These are phyloP conservation scores for Epinotia brunnichana DNA, from an alignment of 2,888 invertebrate genomes.

Conservation along the genomic window DNA sequence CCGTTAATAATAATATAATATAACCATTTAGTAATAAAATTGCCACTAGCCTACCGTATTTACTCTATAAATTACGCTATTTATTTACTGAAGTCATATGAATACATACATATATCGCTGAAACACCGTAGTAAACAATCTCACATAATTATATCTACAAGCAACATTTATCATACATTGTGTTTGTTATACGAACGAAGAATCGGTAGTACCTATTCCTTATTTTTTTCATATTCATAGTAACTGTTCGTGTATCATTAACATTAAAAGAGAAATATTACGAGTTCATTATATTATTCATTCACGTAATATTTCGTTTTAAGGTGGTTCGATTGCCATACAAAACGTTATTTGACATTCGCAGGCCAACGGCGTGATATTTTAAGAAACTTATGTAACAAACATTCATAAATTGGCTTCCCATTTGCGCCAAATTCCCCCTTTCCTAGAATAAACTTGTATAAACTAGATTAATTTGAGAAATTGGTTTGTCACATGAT, in stretches of 20 bases:
- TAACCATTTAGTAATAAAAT: conserved; percentile 22
- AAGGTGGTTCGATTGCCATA: too few relatives aligned
- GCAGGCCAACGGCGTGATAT: too few relatives aligned
- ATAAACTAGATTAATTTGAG: too few relatives aligned
- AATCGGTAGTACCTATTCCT: neutral
- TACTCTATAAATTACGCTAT: conserved; percentile 32
- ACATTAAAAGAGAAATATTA: neutral
- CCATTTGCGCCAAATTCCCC: too few relatives aligned
- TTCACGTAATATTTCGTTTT: conserved; percentile 3
- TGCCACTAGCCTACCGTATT: conserved; percentile 35
- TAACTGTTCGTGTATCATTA: neutral
- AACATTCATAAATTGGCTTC: too few relatives aligned
- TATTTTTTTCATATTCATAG: too few relatives aligned
- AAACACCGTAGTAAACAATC: conserved; percentile 19
- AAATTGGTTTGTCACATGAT: too few relatives aligned
- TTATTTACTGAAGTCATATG: conserved; percentile 27
- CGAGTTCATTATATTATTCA: neutral
- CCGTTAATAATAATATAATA: conserved; percentile 15
- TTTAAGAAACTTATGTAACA: too few relatives aligned
- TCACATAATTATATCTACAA: conserved; percentile 27
- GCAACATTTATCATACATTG: conserved; percentile 22
- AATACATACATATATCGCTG: conserved; percentile 31
- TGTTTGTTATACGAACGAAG: conserved; percentile 15
- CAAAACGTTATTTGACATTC: too few relatives aligned
- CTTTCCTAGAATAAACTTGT: too few relatives aligned